Conservation (phyloP, 2,113 vertebrate genomes). For the Gasterosteus nipponicus region DNA sequence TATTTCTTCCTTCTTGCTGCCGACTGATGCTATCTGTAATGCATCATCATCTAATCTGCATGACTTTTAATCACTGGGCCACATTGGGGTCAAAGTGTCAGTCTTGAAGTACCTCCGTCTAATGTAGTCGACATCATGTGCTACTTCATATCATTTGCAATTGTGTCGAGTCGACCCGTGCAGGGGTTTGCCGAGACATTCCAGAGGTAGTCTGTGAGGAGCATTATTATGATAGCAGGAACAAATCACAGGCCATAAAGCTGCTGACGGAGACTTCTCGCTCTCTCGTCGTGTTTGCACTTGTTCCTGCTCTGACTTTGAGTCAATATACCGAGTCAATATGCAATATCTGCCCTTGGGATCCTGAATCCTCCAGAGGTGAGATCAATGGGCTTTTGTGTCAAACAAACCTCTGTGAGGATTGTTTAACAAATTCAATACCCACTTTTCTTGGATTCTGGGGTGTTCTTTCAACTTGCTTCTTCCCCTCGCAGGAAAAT, state of each 20-base stretch:
- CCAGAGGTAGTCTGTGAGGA: slow-evolving; percentile 55
- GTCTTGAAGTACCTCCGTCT: slow-evolving; percentile 14
- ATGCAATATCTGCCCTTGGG: slow-evolving; percentile 46
- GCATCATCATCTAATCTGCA: not conserved
- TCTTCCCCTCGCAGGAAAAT: slow-evolving; percentile 85
- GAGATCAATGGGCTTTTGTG: slow-evolving; percentile 28
- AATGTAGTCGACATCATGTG: not conserved
- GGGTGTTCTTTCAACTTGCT: slow-evolving; percentile 31
- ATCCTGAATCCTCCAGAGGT: slow-evolving; percentile 35
- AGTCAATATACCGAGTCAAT: slow-evolving; percentile 37
- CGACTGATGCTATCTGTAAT: not conserved
- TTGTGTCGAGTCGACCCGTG: slow-evolving; percentile 30
- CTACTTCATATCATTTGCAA: slow-evolving; percentile 42
- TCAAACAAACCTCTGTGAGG: slow-evolving; percentile 24
- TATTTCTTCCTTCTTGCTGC: not conserved
- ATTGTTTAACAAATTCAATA: slow-evolving; percentile 26
- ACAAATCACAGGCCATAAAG: slow-evolving; percentile 50
- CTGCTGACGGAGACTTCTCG: slow-evolving; percentile 47
- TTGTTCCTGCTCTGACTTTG: slow-evolving; percentile 51
- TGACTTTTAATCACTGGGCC: not conserved
- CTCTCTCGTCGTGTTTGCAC: slow-evolving; percentile 61
- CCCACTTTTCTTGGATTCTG: slow-evolving; percentile 18
- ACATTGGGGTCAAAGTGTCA: slow-evolving; percentile 8
- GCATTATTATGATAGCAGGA: slow-evolving; percentile 40
- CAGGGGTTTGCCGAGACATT: slow-evolving; percentile 56